Evolutionary conservation across 2,888 invertebrate species (phyloP).

Genomic region (Sceliomorpha sp.): DNA sequence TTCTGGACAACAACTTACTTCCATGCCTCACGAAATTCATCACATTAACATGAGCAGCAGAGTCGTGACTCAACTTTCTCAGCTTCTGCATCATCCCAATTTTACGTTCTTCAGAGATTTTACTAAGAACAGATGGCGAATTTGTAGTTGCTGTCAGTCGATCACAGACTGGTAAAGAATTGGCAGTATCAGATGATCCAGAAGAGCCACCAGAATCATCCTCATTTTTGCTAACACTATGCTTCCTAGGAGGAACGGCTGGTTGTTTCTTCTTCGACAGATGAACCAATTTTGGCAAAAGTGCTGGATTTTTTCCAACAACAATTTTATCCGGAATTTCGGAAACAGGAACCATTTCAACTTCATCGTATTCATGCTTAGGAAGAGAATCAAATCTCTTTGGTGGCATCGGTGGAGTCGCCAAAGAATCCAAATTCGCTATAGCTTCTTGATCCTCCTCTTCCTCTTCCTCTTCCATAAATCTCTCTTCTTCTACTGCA

Average conservation of each 20-base stretch:
- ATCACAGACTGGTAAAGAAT: conserved; percentile 16
- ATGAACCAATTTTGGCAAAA: conserved; percentile 69
- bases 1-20: conserved; percentile 66
- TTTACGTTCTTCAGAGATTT: conserved; percentile 60
- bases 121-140: conserved; percentile 24
- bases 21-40: conserved; percentile 69
- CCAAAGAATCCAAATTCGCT: conserved; percentile 11
- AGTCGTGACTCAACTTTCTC: conserved; percentile 68
- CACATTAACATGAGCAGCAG: conserved; percentile 68
- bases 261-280: conserved; percentile 74
- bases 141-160: conserved; percentile 24
- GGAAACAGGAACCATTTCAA: conserved; percentile 62
- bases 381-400: conserved; percentile 85
- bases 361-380: conserved; percentile 79
- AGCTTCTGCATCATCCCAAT: conserved; percentile 70
- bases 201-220: conserved; percentile 52
- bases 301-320: conserved; percentile 67
- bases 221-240: conserved; percentile 55
- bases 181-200: background rate
- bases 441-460: conserved; percentile 76
- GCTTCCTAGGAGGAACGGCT: conserved; percentile 69
- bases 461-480: conserved; percentile 80
- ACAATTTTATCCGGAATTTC: conserved; percentile 46
- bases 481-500: conserved; percentile 81
- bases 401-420: conserved; percentile 84